These are phyloP conservation scores for Anguilla megastoma DNA, from an alignment of 2,797 vertebrate genomes.

Conservation along the genomic window DNA sequence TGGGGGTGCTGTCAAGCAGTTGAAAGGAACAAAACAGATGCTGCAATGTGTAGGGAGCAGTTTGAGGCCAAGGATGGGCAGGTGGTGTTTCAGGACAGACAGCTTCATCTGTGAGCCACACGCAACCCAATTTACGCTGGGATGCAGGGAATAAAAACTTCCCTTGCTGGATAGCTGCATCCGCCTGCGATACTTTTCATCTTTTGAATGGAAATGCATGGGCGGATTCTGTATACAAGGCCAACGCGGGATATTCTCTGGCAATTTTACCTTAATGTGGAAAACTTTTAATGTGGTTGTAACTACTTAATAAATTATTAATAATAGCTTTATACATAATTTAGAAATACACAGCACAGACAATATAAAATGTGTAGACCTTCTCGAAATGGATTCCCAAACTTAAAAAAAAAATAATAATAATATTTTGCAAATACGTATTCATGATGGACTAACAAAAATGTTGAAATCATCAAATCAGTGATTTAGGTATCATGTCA, in stretches of 20 bases:
- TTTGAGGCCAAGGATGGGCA: slow-evolving; percentile 4
- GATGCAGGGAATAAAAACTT: not conserved
- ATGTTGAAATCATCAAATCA: not conserved
- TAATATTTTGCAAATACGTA: not conserved
- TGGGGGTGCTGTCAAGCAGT: slow-evolving; percentile 21
- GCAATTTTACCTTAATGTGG: not conserved
- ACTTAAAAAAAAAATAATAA: too few species aligned
- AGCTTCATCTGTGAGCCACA: slow-evolving; percentile 29
- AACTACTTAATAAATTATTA: not conserved
- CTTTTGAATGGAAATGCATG: not conserved
- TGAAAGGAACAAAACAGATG: slow-evolving; percentile 35
- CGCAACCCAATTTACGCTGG: slow-evolving; percentile 3
- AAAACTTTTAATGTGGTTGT: not conserved
- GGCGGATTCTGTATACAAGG: not conserved
- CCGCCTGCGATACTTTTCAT: not conserved
- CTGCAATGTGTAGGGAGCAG: slow-evolving; percentile 1
- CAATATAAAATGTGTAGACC: not conserved
- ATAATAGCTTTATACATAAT: not conserved
- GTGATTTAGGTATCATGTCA: not conserved
- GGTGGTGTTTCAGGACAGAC: slow-evolving; percentile 9
- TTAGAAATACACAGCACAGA: not conserved
- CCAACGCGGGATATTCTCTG: too few species aligned
- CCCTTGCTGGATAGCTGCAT: not conserved
- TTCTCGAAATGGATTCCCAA: too few species aligned
- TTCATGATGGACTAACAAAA: not conserved